These are phyloP conservation scores for Lytechinus pictus DNA, from an alignment of 35 echinoderm and acorn worm species.

Conservation along the genomic window DNA sequence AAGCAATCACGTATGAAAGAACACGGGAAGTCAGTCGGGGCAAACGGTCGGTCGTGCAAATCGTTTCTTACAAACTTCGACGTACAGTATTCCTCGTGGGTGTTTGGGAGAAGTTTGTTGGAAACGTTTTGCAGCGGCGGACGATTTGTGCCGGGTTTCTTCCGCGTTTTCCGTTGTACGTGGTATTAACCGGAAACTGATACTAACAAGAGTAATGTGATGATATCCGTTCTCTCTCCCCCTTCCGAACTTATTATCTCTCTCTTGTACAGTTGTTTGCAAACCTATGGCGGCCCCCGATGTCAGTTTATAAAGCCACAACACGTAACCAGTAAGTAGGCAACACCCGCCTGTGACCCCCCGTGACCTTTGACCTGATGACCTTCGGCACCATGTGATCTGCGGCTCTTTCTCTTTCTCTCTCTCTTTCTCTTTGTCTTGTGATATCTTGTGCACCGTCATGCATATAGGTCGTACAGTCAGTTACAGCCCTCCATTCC, in stretches of 20 bases:
- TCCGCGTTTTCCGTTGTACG: background rate
- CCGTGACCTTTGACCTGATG: conserved; percentile 53
- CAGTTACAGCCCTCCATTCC: background rate
- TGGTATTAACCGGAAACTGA: conserved; percentile 5
- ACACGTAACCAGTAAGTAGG: conserved; percentile 56
- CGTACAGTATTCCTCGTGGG: no score
- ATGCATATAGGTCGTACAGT: background rate
- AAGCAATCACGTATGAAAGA: conserved; percentile 2
- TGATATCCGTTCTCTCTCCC: conserved; percentile 35
- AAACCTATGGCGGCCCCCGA: conserved; percentile 55
- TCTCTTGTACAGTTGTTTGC: conserved; percentile 56
- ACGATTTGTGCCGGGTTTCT: background rate
- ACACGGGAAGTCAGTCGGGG: background rate
- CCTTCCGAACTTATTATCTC: conserved; percentile 38
- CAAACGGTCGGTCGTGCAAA: background rate
- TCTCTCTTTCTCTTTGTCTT: conserved; percentile 23
- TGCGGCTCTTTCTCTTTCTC: conserved; percentile 37
- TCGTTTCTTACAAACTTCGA: background rate
- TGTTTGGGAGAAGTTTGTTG: background rate
- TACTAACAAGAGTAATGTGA: conserved; percentile 42
- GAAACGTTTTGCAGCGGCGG: background rate
- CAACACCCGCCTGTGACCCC: conserved; percentile 52
- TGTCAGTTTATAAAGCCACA: conserved; percentile 64
- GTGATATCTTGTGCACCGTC: background rate
- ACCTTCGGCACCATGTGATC: conserved; percentile 36